Evolutionary conservation across 2,888 invertebrate genomes (phyloP).

Genomic region (Margaritifera margaritifera): DNA sequence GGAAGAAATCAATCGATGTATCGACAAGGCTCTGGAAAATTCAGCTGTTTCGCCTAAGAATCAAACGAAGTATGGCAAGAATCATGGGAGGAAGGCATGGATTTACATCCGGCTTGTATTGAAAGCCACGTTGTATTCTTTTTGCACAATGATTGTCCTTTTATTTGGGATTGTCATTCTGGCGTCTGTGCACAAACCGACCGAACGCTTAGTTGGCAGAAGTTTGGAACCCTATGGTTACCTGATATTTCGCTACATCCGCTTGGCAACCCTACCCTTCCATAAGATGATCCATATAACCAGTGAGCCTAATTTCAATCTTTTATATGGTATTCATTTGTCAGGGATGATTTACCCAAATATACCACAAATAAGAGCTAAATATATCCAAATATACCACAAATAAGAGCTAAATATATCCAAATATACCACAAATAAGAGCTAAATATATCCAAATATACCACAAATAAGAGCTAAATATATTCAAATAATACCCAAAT

Average conservation of each 20-base stretch:
- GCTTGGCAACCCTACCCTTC: slow-evolving; percentile 41
- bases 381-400: no score
- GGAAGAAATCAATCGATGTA: slow-evolving; percentile 43
- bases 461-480: no score
- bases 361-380: no score
- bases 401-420: no score
- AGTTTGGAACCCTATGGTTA: slow-evolving; percentile 38
- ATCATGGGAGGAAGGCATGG: slow-evolving; percentile 34
- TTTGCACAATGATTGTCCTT: slow-evolving; percentile 14
- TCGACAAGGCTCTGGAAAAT: slow-evolving; percentile 38
- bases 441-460: no score
- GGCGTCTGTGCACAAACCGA: slow-evolving; percentile 24
- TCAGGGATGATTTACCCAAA: no score
- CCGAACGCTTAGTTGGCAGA: slow-evolving; percentile 23
- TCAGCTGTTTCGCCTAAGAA: slow-evolving; percentile 7
- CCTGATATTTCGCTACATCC: slow-evolving; percentile 32
- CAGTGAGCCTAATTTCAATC: slow-evolving; percentile 23
- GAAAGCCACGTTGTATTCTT: slow-evolving; percentile 18
- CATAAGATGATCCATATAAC: slow-evolving; percentile 41
- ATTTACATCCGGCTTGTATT: slow-evolving; percentile 30
- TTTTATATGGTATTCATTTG: no score
- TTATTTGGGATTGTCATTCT: slow-evolving; percentile 5
- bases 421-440: no score
- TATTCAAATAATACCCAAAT: no score
- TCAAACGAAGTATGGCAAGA: slow-evolving; percentile 13